Evolutionary conservation across 1,140 invertebrate species (phyloP), one percentile per base, ranked within the genome.

Genomic region (Neodiprion lecontei): DNA sequence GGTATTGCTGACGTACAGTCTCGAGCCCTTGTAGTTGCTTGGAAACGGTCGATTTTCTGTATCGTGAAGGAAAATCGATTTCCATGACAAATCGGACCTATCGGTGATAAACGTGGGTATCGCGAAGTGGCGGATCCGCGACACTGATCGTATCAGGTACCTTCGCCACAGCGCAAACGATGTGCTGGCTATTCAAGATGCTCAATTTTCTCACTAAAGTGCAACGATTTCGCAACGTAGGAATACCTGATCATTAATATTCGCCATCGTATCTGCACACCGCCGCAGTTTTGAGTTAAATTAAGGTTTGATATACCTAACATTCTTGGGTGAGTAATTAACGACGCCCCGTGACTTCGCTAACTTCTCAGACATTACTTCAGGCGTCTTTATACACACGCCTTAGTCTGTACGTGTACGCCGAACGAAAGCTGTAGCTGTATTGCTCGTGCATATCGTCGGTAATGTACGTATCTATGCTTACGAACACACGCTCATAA

Each of bases 331-430:
- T 11, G 73, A 73, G 76, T 77, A 77, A 77, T 77, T 77, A 77
- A 74, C 76, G 73, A 77, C 76, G 76, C 76, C 76, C 74, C 74
- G 76, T 73, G 73, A 77, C 73, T 77, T 77, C 48, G 71, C 76
- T 65, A 77, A 77, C 73, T 77, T 77, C 70, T 67, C 72, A 77
- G 40, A 21, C 67, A 69, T 69, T 69, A 69, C 67, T 69, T 69
- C 67, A 21, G 12, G 23, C 67, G 17, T 12, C 21, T 23, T 47
- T 69, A 69, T 47, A 23, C 21, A 14, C 21, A 47, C 67, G 11
- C 2, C 61, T 14, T 1, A 3, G 67, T 8, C 67, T 69, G 21
- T 69, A 61, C n/a, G n/a, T 61, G n/a, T 61, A 61, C 53, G 9
- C 53, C 11, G 5, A 40, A 21, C 17, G 10, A 53, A 14, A 53